These are phyloP conservation scores for Urosaurus nigricauda DNA, from an alignment of 2,797 vertebrate genomes.

Conservation along the genomic window DNA sequence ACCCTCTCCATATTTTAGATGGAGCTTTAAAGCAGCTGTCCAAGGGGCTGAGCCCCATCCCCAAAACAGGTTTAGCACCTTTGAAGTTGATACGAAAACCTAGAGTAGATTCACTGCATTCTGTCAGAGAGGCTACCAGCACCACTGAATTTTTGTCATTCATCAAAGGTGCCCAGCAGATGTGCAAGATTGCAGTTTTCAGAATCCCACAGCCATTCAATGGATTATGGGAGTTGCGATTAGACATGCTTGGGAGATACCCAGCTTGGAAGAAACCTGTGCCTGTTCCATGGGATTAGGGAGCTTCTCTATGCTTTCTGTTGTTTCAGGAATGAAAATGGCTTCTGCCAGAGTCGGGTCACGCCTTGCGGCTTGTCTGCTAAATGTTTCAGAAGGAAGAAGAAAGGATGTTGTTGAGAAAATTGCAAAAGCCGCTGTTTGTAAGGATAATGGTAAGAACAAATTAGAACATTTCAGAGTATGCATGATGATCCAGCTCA, in stretches of 20 bases:
- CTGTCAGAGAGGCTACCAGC: too few relatives aligned
- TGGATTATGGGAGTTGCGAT: not conserved
- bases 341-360: slow-evolving; percentile 64
- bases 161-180: too few relatives aligned
- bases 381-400: slow-evolving; percentile 86
- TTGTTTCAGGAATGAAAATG: slow-evolving; percentile 53
- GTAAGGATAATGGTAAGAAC: slow-evolving; percentile 72
- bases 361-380: slow-evolving; percentile 82
- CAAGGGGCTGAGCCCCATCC: too few relatives aligned
- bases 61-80: too few relatives aligned
- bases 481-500: not conserved
- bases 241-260: not conserved
- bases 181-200: not conserved
- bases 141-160: too few relatives aligned
- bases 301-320: not conserved
- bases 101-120: not conserved
- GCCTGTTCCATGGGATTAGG: not conserved
- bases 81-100: not conserved
- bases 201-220: not conserved
- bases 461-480: not conserved
- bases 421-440: slow-evolving; percentile 82
- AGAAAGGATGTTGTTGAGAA: slow-evolving; percentile 82
- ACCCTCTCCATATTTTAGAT: too few relatives aligned
- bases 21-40: too few relatives aligned
- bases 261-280: not conserved